A percentile compares a stretch with the other conserved stretches of the same genome.
phyloP scores from a whole-genome alignment of 2,113 vertebrate genomes.

The Riparia riparia region DNA sequence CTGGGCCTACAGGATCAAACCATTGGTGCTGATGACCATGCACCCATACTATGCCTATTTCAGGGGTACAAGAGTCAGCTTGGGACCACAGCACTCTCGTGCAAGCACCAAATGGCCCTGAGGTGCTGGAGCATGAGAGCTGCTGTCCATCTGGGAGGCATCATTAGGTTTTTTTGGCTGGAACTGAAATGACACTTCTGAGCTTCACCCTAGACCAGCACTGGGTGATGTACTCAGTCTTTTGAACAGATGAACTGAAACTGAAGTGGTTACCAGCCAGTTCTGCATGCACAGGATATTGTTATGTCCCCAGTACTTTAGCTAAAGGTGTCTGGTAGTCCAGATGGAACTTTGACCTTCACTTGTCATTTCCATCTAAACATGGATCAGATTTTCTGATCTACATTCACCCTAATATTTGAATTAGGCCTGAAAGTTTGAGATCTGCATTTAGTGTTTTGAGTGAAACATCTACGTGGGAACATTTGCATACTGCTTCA shows the following conservation, averaged over 20 bases:
- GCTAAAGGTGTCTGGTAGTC: neutral
- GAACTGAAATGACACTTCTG: neutral
- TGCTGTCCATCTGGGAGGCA: neutral
- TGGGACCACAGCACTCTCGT: neutral
- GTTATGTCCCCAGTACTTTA: neutral
- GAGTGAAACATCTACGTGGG: neutral
- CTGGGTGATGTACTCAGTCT: neutral
- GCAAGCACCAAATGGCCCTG: neutral
- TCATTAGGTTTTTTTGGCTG: neutral
- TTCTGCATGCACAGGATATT: neutral
- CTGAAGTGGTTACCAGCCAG: neutral
- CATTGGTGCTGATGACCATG: neutral
- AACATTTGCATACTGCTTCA: neutral
- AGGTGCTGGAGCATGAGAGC: neutral
- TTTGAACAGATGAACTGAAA: neutral
- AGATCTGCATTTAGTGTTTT: neutral
- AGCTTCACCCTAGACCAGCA: neutral
- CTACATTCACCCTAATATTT: neutral
- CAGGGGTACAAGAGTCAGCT: neutral
- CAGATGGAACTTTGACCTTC: neutral
- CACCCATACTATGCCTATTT: neutral
- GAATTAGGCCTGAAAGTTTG: neutral
- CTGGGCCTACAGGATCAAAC: neutral
- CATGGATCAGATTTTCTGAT: neutral
- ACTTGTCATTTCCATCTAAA: neutral